Conservation (phyloP, 2,888 invertebrate genomes). For the Deilephila porcellus region DNA sequence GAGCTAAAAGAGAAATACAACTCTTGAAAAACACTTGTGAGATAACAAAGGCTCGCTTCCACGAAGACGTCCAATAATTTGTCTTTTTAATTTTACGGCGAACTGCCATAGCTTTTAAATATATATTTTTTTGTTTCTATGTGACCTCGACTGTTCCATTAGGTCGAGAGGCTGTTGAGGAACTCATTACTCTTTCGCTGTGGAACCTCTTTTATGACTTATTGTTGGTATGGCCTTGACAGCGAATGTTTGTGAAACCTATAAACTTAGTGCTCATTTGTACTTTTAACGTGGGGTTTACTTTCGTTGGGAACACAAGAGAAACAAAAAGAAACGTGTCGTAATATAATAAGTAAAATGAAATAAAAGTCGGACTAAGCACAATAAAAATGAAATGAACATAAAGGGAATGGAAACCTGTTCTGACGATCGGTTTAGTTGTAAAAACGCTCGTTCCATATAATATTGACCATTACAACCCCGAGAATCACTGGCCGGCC, state of each 20-base stretch:
- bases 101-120: conserved; percentile 82
- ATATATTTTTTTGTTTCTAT: conserved; percentile 70
- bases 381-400: conserved; percentile 76
- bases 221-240: conserved; percentile 75
- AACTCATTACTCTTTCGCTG: conserved; percentile 74
- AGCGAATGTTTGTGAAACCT: conserved; percentile 44
- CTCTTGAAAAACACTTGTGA: conserved; percentile 84
- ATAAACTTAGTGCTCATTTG: conserved; percentile 21
- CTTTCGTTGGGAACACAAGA: conserved; percentile 35
- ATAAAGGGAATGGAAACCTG: conserved; percentile 77
- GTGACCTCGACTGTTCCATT: conserved; percentile 76
- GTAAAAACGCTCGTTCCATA: conserved; percentile 82
- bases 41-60: conserved; percentile 84
- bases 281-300: conserved; percentile 22
- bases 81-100: conserved; percentile 84
- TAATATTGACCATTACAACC: conserved; percentile 83
- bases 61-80: conserved; percentile 85
- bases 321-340: conserved; percentile 65
- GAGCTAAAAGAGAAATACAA: conserved; percentile 75
- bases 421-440: conserved; percentile 79
- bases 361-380: conserved; percentile 75
- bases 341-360: conserved; percentile 74
- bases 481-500: conserved; percentile 77
- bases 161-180: conserved; percentile 73
- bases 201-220: conserved; percentile 77